A percentile compares a stretch with the other conserved stretches of the same genome.
Conservation (phyloP, 2,888 invertebrate species). For the Penaeus monodon region DNA sequence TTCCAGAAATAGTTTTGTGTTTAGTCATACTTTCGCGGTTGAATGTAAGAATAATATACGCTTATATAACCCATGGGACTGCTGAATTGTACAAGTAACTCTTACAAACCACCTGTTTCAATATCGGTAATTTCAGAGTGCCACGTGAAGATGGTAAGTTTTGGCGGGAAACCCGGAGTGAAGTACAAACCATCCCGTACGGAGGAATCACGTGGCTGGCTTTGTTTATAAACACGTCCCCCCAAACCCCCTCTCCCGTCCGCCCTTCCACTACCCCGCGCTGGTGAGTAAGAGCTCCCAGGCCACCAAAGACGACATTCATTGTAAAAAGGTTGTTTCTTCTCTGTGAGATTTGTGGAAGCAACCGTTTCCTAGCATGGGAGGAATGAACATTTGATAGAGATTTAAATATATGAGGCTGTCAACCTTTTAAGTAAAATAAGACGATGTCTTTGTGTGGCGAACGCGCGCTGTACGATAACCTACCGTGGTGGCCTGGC, state of each 20-base stretch:
- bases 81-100: slow-evolving; percentile 14
- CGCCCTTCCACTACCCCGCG: neutral
- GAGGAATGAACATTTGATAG: no score
- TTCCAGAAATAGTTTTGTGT: no score
- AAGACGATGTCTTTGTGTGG: slow-evolving; percentile 34
- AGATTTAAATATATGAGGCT: no score
- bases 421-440: neutral
- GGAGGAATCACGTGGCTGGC: slow-evolving; percentile 47
- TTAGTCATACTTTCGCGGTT: no score
- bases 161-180: slow-evolving; percentile 43
- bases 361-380: no score
- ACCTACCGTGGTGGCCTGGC: slow-evolving; percentile 40
- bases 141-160: slow-evolving; percentile 5
- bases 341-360: no score
- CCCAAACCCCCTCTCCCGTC: neutral
- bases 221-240: slow-evolving; percentile 57
- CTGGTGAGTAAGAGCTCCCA: slow-evolving; percentile 39
- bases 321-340: no score
- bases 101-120: neutral
- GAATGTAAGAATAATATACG: no score
- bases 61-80: neutral
- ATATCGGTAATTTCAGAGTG: neutral
- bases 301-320: slow-evolving; percentile 39
- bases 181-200: slow-evolving; percentile 3
- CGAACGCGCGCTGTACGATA: neutral